Base-by-base conservation (phyloP, 2,888 invertebrate species). In the Drosophila ustulata region DNA sequence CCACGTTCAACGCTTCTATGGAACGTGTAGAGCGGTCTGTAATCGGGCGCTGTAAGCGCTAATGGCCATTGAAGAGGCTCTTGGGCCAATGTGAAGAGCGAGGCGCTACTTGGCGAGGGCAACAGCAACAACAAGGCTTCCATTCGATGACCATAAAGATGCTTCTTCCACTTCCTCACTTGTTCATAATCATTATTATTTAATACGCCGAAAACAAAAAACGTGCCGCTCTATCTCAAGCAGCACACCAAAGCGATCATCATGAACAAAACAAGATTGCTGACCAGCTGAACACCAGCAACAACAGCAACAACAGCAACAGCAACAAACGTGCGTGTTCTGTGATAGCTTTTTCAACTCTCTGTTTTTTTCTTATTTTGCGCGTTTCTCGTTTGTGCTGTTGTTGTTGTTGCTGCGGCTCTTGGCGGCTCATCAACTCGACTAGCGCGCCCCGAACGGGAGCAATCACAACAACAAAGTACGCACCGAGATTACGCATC, bases 41-140 rank as follows among this genome's bases (percentile, higher is more conserved):
- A 84, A 84, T 84, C 87, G 84, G 84, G 68, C 78, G 82, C 84
- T 87, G 84, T 87, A 87, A 87, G 83, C 87, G 83, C 83, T 84
- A 84, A 84, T 84, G 78, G 87, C 84, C 84, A 82, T 81, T 81
- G 86, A 78, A 71, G 71, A 62, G 70, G n/a, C 46, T 52, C 71
- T 71, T 58, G 61, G 58, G 61, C 53, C 73, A 65, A 47, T 51
- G 25, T 47, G 46, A 26, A 37, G 59, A 74, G 70, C 68, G 76
- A 68, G 77, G 69, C 65, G 68, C 73, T 65, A 56, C 50, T 57
- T 30, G 58, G 13, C 43, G 4, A n/a, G 28, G 18, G 18, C 18
- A 18, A 2, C 18, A 18, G 18, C 18, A 18, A 18, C 18, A 18
- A 18, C 18, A 18, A 18, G 18, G 18, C 25, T 43, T 57, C 57